Percentiles rank a stretch among this genome's conserved stretches.
Evolutionary conservation across 2,797 vertebrate genomes (phyloP).

Genomic region (Chiloscyllium punctatum): DNA sequence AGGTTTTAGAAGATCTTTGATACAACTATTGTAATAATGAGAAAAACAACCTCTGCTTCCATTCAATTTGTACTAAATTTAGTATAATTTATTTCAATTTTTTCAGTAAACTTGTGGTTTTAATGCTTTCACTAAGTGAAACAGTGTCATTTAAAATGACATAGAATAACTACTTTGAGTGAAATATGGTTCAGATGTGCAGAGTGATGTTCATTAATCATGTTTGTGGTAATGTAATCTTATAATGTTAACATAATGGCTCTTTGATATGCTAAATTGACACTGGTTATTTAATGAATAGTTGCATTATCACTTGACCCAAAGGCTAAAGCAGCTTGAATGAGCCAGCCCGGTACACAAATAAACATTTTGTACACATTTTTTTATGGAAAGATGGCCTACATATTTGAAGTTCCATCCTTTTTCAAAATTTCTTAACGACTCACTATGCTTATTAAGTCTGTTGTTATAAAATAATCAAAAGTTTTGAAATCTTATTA

Average conservation of each 20-base stretch:
- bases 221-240: not conserved
- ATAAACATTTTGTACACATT: not conserved
- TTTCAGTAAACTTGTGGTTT: not conserved
- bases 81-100: not conserved
- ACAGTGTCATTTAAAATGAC: not conserved
- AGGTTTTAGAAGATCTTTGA: not conserved
- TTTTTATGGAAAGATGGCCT: not conserved
- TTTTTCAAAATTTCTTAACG: not conserved
- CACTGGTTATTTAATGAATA: not conserved
- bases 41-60: not conserved
- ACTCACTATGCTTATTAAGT: not conserved
- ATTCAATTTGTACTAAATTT: not conserved
- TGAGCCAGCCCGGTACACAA: not conserved
- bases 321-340: not conserved
- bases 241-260: not conserved
- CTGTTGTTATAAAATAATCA: not conserved
- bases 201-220: not conserved
- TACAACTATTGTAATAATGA: not conserved
- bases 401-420: not conserved
- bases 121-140: not conserved
- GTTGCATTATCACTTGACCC: not conserved
- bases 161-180: not conserved
- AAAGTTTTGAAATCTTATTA: not conserved
- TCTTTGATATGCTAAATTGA: not conserved
- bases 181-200: not conserved